Evolutionary conservation across 2,797 vertebrate species (phyloP).

Genomic region (Sciaenops ocellatus): DNA sequence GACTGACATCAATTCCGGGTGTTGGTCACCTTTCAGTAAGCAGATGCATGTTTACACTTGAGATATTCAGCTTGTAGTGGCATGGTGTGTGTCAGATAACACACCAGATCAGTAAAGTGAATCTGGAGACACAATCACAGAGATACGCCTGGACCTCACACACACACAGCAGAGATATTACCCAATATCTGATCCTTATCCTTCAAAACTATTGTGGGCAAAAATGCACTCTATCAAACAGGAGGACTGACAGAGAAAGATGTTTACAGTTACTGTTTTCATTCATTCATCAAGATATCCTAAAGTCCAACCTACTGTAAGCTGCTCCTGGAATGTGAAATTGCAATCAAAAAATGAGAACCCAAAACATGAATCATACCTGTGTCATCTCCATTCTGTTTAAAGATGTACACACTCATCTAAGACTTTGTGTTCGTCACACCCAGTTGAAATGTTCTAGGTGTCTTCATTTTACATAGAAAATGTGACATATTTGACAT

Average conservation of each 20-base stretch:
- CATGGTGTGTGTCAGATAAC: conserved; percentile 67
- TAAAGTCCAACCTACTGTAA: conserved; percentile 17
- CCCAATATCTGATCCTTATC: conserved; percentile 77
- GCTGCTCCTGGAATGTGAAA: conserved; percentile 12
- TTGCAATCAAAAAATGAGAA: not conserved
- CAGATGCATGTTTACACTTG: conserved; percentile 65
- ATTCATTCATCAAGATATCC: conserved; percentile 52
- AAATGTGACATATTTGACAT: not conserved
- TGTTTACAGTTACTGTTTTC: conserved; percentile 55
- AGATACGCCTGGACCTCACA: conserved; percentile 82
- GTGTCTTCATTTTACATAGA: not conserved
- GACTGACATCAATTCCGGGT: conserved; percentile 14
- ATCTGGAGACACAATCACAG: conserved; percentile 60
- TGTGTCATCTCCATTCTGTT: not conserved
- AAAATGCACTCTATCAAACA: conserved; percentile 49
- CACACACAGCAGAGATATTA: conserved; percentile 69
- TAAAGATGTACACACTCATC: not conserved
- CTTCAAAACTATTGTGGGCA: conserved; percentile 49
- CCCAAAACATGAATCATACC: not conserved
- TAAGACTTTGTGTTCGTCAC: not conserved
- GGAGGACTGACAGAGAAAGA: conserved; percentile 32
- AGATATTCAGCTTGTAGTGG: conserved; percentile 53
- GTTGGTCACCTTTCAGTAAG: conserved; percentile 43
- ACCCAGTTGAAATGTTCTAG: not conserved
- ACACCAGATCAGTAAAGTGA: conserved; percentile 60